These are phyloP conservation scores for Fistularia tabacaria DNA, from an alignment of 2,797 vertebrate species.

Conservation along the genomic window DNA sequence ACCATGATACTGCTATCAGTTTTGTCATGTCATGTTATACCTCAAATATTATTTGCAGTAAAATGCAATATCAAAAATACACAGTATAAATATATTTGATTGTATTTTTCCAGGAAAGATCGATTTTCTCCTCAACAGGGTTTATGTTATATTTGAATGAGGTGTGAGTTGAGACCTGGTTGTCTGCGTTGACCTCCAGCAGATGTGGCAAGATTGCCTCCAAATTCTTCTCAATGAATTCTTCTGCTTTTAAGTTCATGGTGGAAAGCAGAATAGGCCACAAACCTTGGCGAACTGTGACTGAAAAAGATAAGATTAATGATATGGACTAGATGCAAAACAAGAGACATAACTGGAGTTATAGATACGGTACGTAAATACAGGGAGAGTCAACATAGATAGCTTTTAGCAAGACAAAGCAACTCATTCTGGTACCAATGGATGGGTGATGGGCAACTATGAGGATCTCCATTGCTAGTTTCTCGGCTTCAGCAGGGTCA, in stretches of 20 bases:
- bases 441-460: conserved; percentile 90
- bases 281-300: conserved; percentile 76
- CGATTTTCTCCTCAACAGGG: no score
- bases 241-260: conserved; percentile 86
- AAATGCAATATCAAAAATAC: no score
- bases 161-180: conserved; percentile 74
- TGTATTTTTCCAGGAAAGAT: no score
- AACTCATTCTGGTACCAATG: conserved; percentile 72
- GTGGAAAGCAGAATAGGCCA: conserved; percentile 85
- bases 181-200: conserved; percentile 73
- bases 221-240: conserved; percentile 85
- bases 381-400: no score
- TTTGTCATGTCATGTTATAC: no score
- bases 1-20: no score
- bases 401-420: no score
- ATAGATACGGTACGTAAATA: neutral
- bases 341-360: neutral
- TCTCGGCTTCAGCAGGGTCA: conserved; percentile 78
- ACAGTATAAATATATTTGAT: no score
- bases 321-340: neutral
- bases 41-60: no score
- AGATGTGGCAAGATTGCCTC: conserved; percentile 82
- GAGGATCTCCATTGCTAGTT: conserved; percentile 85
- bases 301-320: conserved; percentile 53
- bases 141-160: neutral